Conservation (phyloP, 2,888 invertebrate species). For the Aethes cnicana region DNA sequence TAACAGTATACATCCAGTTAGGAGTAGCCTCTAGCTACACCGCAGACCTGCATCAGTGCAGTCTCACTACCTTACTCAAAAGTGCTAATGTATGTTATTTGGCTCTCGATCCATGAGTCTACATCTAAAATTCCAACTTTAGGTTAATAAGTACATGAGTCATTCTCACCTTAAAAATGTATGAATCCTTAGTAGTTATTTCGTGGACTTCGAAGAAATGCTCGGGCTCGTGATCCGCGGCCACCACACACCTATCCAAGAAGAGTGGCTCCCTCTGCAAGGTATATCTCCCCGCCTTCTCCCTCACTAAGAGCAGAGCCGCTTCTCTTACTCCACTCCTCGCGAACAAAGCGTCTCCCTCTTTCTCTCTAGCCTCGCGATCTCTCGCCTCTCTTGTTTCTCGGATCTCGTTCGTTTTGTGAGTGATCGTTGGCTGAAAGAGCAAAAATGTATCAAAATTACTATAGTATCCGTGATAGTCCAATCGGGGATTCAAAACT, state of each 20-base stretch:
- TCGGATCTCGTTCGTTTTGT: constrained; percentile 85
- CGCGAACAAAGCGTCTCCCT: constrained; percentile 83
- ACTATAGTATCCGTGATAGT: too few relatives aligned
- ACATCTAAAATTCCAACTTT: too few relatives aligned
- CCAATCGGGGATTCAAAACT: too few relatives aligned
- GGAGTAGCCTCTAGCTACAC: too few relatives aligned
- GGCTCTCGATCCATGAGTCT: too few relatives aligned
- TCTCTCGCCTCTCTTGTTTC: constrained; percentile 73
- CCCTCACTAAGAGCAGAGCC: constrained; percentile 92
- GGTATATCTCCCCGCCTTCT: constrained; percentile 94
- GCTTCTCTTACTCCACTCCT: constrained; percentile 92
- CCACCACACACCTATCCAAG: constrained; percentile 95
- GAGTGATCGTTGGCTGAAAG: constrained; percentile 86
- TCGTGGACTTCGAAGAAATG: constrained; percentile 98
- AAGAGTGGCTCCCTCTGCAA: constrained; percentile 94
- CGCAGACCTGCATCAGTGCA: too few relatives aligned
- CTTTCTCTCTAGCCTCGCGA: constrained; percentile 69
- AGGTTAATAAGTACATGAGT: too few relatives aligned
- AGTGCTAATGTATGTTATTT: too few relatives aligned
- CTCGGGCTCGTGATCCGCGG: constrained; percentile 94
- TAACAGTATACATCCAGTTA: too few relatives aligned
- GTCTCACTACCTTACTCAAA: too few relatives aligned
- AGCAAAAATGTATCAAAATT: constrained; percentile 10
- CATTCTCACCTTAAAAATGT: constrained; percentile 93
- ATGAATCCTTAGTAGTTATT: constrained; percentile 94